Conservation (phyloP, 2,888 invertebrate genomes). For the Thecophora atra region DNA sequence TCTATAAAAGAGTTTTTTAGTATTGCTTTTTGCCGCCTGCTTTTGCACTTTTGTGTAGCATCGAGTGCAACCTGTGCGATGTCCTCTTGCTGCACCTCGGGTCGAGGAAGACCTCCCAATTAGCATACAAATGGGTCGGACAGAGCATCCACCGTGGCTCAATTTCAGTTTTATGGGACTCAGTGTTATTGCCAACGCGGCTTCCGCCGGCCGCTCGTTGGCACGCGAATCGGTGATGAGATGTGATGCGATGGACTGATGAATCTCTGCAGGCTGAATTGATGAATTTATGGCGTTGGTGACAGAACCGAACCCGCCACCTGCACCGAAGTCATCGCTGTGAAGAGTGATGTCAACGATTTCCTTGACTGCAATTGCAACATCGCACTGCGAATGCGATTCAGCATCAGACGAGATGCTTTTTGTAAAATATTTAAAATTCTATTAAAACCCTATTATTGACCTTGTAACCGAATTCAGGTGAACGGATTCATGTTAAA, state of each 20-base stretch:
- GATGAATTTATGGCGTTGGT: conserved; percentile 25
- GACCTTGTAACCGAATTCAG: too few species aligned
- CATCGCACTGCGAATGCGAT: not conserved
- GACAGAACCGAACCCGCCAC: not conserved
- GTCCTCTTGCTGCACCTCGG: not conserved
- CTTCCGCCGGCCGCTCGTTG: not conserved
- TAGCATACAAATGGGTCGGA: not conserved
- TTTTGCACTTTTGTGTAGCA: not conserved
- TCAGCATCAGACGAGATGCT: too few species aligned
- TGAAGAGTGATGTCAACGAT: not conserved
- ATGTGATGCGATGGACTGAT: conserved; percentile 14
- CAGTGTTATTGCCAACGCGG: not conserved
- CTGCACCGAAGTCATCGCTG: not conserved
- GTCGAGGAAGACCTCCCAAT: not conserved
- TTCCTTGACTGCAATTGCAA: not conserved
- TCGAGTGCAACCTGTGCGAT: not conserved
- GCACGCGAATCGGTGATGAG: not conserved
- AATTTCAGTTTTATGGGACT: not conserved
- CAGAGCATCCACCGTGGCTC: not conserved
- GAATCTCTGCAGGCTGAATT: conserved; percentile 4
- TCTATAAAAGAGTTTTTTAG: not conserved
- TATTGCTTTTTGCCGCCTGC: not conserved
- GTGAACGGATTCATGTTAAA: too few species aligned
- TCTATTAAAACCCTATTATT: too few species aligned
- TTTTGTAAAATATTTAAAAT: too few species aligned